phyloP scores from a whole-genome alignment of 2,888 invertebrate genomes.

The Hypsopygia costalis region DNA sequence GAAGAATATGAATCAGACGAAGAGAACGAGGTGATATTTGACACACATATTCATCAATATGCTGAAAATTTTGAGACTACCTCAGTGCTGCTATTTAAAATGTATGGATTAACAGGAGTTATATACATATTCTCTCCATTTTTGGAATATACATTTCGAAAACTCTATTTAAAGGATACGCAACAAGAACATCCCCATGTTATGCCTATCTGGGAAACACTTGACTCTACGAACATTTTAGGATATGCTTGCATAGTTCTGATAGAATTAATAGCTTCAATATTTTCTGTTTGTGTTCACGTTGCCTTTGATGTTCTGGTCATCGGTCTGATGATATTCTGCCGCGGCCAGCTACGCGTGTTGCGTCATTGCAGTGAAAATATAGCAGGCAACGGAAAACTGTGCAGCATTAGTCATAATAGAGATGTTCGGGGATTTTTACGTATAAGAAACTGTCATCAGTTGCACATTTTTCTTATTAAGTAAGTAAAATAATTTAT shows the following conservation, averaged over 20 bases:
- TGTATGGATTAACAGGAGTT: conserved; percentile 43
- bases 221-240: conserved; percentile 29
- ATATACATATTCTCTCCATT: conserved; percentile 53
- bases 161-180: conserved; percentile 16
- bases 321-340: conserved; percentile 55
- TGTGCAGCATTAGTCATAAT: conserved; percentile 23
- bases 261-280: conserved; percentile 40
- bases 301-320: conserved; percentile 48
- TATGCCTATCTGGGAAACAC: conserved; percentile 49
- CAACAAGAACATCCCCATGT: conserved; percentile 42
- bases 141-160: conserved; percentile 32
- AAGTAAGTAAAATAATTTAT: no score
- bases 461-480: conserved; percentile 35
- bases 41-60: conserved; percentile 30
- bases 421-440: conserved; percentile 45
- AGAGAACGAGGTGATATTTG: conserved; percentile 31
- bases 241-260: conserved; percentile 39
- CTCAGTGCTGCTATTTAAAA: conserved; percentile 30
- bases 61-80: conserved; percentile 34
- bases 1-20: conserved; percentile 29
- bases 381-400: conserved; percentile 44
- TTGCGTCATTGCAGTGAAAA: conserved; percentile 40
- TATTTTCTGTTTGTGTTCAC: conserved; percentile 50
- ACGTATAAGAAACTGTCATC: conserved; percentile 47
- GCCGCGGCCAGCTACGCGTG: conserved; percentile 51